These are phyloP conservation scores for Spea multiplicata DNA, from an alignment of 2,113 vertebrate species.

Conservation along the genomic window DNA sequence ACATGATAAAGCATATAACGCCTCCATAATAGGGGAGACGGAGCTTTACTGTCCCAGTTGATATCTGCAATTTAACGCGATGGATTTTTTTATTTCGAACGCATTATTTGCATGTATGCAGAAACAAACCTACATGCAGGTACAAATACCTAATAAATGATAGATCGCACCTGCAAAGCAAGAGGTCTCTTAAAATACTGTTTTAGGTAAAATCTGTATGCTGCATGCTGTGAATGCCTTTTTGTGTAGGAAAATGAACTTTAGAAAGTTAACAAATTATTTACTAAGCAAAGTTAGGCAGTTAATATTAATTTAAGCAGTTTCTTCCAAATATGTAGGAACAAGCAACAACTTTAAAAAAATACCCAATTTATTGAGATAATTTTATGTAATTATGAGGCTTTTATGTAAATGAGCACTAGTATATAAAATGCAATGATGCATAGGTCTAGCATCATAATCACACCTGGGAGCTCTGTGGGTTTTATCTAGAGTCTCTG, in stretches of 20 bases:
- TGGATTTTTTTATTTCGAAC: conserved; percentile 69
- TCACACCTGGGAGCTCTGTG: no score
- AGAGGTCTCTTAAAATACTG: conserved; percentile 56
- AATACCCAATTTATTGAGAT: no score
- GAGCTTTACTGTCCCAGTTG: conserved; percentile 75
- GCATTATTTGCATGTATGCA: conserved; percentile 67
- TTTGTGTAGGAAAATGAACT: conserved; percentile 41
- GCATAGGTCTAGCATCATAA: no score
- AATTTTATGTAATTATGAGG: no score
- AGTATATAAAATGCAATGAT: no score
- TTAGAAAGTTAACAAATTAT: conserved; percentile 52
- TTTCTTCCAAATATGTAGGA: no score
- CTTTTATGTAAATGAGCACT: no score
- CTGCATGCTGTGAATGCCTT: conserved; percentile 54
- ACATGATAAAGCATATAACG: background rate
- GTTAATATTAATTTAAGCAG: conserved; percentile 46
- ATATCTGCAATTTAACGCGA: conserved; percentile 71
- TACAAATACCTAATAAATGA: conserved; percentile 58
- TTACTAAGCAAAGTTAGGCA: conserved; percentile 46
- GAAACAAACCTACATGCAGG: conserved; percentile 68
- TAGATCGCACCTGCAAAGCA: conserved; percentile 63
- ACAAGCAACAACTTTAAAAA: no score
- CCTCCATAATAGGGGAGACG: conserved; percentile 62
- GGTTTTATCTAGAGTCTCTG: no score
- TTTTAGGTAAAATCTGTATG: conserved; percentile 58